A percentile compares a stretch with the other conserved stretches of the same genome.
phyloP scores from a whole-genome alignment of 2,888 invertebrate genomes.

The Lithosia quadra region DNA sequence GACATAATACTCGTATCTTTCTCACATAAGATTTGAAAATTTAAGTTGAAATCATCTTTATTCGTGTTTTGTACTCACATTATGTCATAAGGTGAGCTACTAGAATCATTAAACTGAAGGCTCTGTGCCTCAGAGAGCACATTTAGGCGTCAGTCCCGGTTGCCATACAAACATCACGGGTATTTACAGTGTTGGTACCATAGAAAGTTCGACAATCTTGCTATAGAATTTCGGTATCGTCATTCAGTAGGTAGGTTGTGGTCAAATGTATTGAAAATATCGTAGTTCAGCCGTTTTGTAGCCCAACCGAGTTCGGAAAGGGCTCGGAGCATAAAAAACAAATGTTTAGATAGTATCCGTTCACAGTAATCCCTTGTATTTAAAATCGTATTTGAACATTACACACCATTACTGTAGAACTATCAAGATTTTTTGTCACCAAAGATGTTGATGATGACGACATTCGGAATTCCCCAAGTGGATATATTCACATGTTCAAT shows the following conservation, averaged over 20 bases:
- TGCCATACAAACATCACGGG: neutral
- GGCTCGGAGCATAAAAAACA: too few species aligned
- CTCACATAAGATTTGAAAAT: neutral
- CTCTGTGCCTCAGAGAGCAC: neutral
- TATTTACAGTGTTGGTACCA: neutral
- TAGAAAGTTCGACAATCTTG: too few species aligned
- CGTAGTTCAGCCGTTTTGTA: neutral
- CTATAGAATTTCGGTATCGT: too few species aligned
- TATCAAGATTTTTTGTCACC: constrained; percentile 44
- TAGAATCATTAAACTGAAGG: neutral
- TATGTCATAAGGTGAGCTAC: neutral
- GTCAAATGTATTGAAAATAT: too few species aligned
- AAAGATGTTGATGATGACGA: constrained; percentile 41
- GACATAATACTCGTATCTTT: neutral
- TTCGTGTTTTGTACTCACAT: neutral
- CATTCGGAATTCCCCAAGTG: constrained; percentile 50
- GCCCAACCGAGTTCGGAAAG: too few species aligned
- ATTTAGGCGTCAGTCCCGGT: neutral
- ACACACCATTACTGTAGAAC: constrained; percentile 26
- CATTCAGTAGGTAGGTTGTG: neutral
- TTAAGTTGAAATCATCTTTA: neutral
- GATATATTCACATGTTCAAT: constrained; percentile 35
- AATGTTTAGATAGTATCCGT: neutral
- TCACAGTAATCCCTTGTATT: neutral
- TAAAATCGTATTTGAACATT: neutral